Base-by-base conservation (phyloP, 2,888 invertebrate species). In the Ophraella communa region DNA sequence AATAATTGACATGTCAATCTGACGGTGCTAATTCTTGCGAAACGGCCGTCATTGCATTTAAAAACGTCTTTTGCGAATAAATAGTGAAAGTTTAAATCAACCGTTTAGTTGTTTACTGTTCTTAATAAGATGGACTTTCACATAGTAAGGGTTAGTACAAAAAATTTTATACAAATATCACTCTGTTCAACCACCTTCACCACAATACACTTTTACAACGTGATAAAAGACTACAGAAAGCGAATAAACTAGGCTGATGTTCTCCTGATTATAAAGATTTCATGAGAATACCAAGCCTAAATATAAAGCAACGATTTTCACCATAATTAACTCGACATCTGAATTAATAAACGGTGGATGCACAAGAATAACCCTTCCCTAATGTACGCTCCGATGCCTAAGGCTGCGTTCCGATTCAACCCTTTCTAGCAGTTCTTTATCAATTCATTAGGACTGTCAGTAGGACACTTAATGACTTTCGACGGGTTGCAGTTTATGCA, bases 381-480 rank as follows among this genome's bases (percentile, higher is more conserved):
- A 74, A 55, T 51, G 62, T 67, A 58, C 66, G 65, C 65, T 62
- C 55, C 60, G 53, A 60, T 69, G 71, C 72, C 72, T 60, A 56
- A 61, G 67, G 71, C 71, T 58, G 44, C 49, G 57, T 62, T 57
- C 60, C 60, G 58, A 64, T 66, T 69, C 71, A 75, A 71, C 74
- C 76, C 74, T 72, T 74, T 74, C 71, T 67, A 49, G 72, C 77
- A 79, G 78, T 81, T 80, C 80, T 80, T 81, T 81, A 81, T 81
- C 81, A 78, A 79, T 76, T 81, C 81, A 81, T 81, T 81, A 80
- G 76, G 69, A 74, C 77, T 80, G 81, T 81, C 80, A 78, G 77
- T 75, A 73, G 65, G 71, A 69, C 72, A 78, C 78, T 81, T 80
- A 81, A 80, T 80, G 80, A 81, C 80, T 79, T 79, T 60, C 60